These are phyloP conservation scores for Mesopsocus fuscifrons DNA, from an alignment of 2,888 invertebrate genomes.

Conservation along the genomic window DNA sequence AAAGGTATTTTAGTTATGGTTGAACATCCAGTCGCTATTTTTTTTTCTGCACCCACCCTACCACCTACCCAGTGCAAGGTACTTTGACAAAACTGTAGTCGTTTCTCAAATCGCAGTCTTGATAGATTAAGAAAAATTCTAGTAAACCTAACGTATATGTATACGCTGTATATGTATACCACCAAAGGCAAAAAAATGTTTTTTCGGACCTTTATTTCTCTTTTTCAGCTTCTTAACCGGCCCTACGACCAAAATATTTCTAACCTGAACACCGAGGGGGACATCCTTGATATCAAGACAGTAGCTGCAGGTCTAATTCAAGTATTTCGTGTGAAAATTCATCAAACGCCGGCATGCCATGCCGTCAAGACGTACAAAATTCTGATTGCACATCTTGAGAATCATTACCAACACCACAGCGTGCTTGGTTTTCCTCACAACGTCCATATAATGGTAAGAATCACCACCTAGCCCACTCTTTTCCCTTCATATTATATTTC, in stretches of 20 bases:
- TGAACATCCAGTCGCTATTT: too few species aligned
- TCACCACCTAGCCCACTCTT: too few species aligned
- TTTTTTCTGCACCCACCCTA: too few species aligned
- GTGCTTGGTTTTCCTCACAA: constrained; percentile 45
- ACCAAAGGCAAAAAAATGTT: too few species aligned
- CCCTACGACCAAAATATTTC: constrained; percentile 37
- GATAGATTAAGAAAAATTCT: too few species aligned
- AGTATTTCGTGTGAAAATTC: constrained; percentile 56
- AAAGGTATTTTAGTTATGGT: too few species aligned
- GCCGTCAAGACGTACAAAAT: constrained; percentile 65
- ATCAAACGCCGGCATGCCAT: constrained; percentile 54
- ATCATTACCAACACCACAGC: constrained; percentile 51
- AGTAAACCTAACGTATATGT: too few species aligned
- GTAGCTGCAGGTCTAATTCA: constrained; percentile 54
- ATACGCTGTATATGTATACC: too few species aligned
- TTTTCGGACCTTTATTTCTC: constrained; percentile 1
- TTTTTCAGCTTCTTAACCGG: constrained; percentile 36
- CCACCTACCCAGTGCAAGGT: too few species aligned
- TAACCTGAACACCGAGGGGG: constrained; percentile 30
- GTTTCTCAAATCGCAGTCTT: too few species aligned
- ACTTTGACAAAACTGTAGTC: too few species aligned
- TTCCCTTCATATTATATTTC: too few species aligned
- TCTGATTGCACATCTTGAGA: constrained; percentile 58
- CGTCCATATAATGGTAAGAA: constrained; percentile 38
- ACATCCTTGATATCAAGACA: constrained; percentile 44